A percentile compares a stretch with the other conserved stretches of the same genome.
These are phyloP conservation scores for Micronycteris hirsuta DNA, from an alignment of 2,113 vertebrate genomes.

Conservation along the genomic window DNA sequence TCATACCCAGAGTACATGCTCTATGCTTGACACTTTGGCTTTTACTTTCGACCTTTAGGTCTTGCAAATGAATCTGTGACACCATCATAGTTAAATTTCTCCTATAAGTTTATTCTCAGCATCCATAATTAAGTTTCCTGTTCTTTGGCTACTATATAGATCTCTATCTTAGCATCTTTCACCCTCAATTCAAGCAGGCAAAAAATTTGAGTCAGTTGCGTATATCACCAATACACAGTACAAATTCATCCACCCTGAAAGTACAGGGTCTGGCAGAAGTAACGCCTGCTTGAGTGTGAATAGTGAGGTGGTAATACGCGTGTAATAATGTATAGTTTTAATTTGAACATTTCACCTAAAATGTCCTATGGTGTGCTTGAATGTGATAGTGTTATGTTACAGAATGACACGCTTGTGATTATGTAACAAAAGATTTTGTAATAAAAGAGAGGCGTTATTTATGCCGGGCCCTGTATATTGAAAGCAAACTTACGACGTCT, in stretches of 20 bases:
- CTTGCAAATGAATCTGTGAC: neutral
- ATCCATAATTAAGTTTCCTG: slow-evolving; percentile 21
- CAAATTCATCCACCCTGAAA: neutral
- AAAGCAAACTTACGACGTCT: neutral
- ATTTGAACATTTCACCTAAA: no score
- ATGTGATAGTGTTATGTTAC: no score
- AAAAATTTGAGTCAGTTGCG: neutral
- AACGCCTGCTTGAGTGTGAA: no score
- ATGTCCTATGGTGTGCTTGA: no score
- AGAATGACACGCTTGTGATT: no score
- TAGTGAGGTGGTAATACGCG: no score
- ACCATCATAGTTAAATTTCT: slow-evolving; percentile 6
- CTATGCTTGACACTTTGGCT: neutral
- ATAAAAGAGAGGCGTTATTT: no score
- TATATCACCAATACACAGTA: neutral
- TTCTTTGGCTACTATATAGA: neutral
- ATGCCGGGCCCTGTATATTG: neutral
- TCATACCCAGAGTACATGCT: neutral
- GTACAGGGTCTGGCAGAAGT: neutral
- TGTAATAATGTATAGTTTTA: no score
- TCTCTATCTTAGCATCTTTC: neutral
- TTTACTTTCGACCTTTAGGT: slow-evolving; percentile 6
- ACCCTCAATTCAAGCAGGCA: neutral
- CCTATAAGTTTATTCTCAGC: neutral
- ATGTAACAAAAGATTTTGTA: no score